Evolutionary conservation across 2,797 vertebrate genomes (phyloP).

Genomic region (Molossus alvarezi): DNA sequence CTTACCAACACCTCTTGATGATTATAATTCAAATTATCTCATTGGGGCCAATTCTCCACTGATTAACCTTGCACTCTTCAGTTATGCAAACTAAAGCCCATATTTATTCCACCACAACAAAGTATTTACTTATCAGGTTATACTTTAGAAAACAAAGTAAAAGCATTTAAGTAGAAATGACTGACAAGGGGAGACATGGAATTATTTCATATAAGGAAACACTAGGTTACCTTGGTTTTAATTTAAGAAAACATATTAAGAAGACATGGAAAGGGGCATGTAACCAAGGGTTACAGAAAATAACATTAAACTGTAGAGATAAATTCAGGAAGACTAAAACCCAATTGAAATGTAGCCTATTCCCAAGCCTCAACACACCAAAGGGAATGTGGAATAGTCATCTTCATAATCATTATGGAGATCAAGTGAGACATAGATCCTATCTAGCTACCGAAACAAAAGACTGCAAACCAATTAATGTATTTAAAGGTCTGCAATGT

Average conservation of each 20-base stretch:
- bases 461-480: background rate
- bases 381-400: background rate
- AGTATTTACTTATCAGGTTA: background rate
- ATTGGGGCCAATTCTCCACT: background rate
- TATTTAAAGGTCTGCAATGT: background rate
- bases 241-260: background rate
- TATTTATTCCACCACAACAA: background rate
- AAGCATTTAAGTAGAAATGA: background rate
- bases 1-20: background rate
- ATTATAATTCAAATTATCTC: background rate
- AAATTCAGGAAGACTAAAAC: background rate
- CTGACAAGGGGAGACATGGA: background rate
- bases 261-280: background rate
- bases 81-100: background rate
- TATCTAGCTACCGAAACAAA: background rate
- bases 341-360: background rate
- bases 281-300: background rate
- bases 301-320: background rate
- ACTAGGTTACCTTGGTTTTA: background rate
- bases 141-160: background rate
- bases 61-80: background rate
- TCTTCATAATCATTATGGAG: background rate
- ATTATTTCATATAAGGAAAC: background rate
- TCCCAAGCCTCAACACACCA: background rate
- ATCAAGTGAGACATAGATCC: background rate